Percentiles rank a stretch among this genome's conserved stretches.
Evolutionary conservation across 2,797 vertebrate genomes (phyloP).

Genomic region (Coluber constrictor): DNA sequence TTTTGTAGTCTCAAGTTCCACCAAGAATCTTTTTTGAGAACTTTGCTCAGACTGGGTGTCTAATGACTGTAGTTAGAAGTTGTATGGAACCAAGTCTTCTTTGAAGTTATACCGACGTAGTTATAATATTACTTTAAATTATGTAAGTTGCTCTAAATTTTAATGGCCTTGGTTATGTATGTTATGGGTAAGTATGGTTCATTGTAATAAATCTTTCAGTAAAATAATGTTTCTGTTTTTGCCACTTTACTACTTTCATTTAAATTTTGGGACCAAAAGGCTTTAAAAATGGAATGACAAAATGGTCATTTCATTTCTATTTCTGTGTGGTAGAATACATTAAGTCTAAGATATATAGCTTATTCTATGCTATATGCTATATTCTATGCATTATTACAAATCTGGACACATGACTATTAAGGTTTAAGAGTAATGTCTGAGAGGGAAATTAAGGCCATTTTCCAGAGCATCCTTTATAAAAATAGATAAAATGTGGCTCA

Average conservation of each 20-base stretch:
- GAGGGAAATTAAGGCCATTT: background rate
- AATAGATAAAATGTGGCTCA: background rate
- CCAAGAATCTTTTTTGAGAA: background rate
- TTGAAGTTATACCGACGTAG: background rate
- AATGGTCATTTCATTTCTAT: background rate
- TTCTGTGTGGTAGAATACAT: background rate
- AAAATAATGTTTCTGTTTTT: background rate
- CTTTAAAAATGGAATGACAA: background rate
- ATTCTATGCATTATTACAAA: background rate
- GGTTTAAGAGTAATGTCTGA: background rate
- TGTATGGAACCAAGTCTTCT: background rate
- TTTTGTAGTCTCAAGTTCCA: background rate
- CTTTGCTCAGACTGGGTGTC: background rate
- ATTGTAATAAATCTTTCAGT: background rate
- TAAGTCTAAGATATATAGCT: background rate
- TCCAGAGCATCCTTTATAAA: background rate
- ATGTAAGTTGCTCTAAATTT: background rate
- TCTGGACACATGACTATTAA: background rate
- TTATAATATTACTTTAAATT: background rate
- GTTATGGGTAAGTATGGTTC: background rate
- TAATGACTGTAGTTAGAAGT: background rate
- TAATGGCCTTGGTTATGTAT: background rate
- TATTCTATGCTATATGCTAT: background rate
- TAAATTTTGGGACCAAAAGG: background rate
- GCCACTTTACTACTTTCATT: background rate